These are phyloP conservation scores for Antrozous pallidus DNA, from an alignment of 2,797 vertebrate genomes.

Conservation along the genomic window DNA sequence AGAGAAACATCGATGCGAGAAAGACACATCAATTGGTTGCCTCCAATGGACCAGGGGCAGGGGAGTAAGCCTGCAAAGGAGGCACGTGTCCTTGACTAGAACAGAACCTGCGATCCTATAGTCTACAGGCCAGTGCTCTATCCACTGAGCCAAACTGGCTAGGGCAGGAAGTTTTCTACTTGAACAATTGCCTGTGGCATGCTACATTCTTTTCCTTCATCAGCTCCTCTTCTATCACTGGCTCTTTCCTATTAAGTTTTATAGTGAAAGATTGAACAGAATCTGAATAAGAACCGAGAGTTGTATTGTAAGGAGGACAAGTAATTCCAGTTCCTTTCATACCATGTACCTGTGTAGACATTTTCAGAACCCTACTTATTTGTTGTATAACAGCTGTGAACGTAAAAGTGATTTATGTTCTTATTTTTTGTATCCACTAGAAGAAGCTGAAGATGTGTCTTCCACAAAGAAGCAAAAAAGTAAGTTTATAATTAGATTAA, in stretches of 20 bases:
- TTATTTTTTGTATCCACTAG: conserved; percentile 59
- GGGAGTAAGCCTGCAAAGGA: too few relatives aligned
- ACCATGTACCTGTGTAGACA: not conserved
- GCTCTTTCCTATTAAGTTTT: not conserved
- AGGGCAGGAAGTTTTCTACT: not conserved
- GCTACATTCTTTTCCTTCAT: not conserved
- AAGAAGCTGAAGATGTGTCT: conserved; percentile 62
- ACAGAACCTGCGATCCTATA: too few relatives aligned
- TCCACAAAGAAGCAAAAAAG: conserved; percentile 65
- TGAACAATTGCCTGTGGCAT: not conserved
- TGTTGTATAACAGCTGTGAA: not conserved
- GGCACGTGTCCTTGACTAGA: too few relatives aligned
- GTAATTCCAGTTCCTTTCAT: not conserved
- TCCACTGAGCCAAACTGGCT: too few relatives aligned
- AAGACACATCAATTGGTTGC: too few relatives aligned
- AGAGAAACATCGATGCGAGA: too few relatives aligned
- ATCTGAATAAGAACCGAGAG: not conserved
- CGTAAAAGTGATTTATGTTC: not conserved
- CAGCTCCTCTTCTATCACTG: not conserved
- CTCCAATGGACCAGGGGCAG: too few relatives aligned
- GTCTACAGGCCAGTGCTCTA: too few relatives aligned
- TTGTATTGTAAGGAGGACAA: not conserved
- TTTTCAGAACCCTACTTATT: not conserved
- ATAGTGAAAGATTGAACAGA: not conserved
- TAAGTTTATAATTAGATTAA: conserved; percentile 56